A percentile compares a stretch with the other conserved stretches of the same genome.
Evolutionary conservation across 2,888 invertebrate species (phyloP).

Genomic region (Cremastinae sp.): DNA sequence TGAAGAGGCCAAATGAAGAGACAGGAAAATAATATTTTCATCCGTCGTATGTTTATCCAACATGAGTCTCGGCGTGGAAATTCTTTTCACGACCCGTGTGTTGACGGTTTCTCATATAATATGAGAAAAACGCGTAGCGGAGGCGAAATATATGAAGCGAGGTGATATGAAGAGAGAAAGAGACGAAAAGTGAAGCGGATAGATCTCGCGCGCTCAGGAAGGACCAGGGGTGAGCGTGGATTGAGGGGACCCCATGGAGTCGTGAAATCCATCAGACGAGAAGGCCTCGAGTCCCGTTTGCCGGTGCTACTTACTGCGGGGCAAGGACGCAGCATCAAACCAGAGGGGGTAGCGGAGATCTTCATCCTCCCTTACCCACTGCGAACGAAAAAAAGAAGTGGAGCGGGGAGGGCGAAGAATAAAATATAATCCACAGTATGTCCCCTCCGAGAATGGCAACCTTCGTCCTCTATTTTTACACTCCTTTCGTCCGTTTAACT

Average conservation of each 20-base stretch:
- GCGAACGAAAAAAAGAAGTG: slow-evolving; percentile 28
- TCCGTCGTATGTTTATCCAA: slow-evolving; percentile 10
- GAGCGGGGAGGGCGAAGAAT: slow-evolving; percentile 68
- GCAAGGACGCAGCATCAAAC: slow-evolving; percentile 71
- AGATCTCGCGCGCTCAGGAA: slow-evolving; percentile 54
- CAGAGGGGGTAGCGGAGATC: slow-evolving; percentile 65
- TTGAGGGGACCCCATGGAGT: slow-evolving; percentile 77
- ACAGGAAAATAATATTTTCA: slow-evolving; percentile 12
- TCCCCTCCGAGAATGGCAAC: slow-evolving; percentile 72
- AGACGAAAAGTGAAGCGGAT: slow-evolving; percentile 37
- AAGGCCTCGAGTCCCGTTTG: slow-evolving; percentile 72
- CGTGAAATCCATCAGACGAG: slow-evolving; percentile 78
- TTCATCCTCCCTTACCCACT: slow-evolving; percentile 46
- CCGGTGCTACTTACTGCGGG: slow-evolving; percentile 73
- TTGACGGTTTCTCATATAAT: slow-evolving; percentile 42
- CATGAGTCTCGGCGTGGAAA: slow-evolving; percentile 27
- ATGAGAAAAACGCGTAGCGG: slow-evolving; percentile 44
- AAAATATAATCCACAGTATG: slow-evolving; percentile 75
- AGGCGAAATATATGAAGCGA: slow-evolving; percentile 55
- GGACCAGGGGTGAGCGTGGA: slow-evolving; percentile 72
- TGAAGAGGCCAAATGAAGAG: not conserved
- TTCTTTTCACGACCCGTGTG: slow-evolving; percentile 38
- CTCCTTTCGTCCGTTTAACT: slow-evolving; percentile 48
- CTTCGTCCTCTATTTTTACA: slow-evolving; percentile 59
- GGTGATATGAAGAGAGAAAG: slow-evolving; percentile 41